A percentile compares a stretch with the other conserved stretches of the same genome.
Conservation (phyloP, 2,113 vertebrate genomes). For the Ictidomys tridecemlineatus region DNA sequence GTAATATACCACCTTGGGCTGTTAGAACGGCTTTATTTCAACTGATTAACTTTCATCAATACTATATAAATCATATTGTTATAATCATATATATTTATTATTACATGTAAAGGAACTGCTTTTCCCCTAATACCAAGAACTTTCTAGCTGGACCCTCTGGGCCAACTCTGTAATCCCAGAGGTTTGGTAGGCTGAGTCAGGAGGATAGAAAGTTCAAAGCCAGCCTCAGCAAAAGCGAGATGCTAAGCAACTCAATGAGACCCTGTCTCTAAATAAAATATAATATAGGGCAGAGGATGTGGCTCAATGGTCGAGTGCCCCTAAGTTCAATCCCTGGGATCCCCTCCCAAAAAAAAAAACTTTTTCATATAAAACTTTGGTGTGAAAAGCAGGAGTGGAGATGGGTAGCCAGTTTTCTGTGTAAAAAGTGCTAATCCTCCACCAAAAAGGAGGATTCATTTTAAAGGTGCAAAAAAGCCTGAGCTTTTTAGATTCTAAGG, state of each 20-base stretch:
- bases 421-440: not conserved
- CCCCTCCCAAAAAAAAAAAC: no score
- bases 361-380: constrained; percentile 12
- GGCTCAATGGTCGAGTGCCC: no score
- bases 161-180: no score
- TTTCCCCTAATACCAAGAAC: constrained; percentile 16
- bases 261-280: no score
- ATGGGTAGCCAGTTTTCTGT: not conserved
- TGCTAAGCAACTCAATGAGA: no score
- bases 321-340: no score
- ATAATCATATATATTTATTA: not conserved
- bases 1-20: constrained; percentile 12
- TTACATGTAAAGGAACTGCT: constrained; percentile 29
- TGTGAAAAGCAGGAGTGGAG: not conserved
- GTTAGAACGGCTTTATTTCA: constrained; percentile 57
- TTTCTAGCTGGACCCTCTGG: not conserved
- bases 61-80: constrained; percentile 46
- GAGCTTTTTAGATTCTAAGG: not conserved
- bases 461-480: not conserved
- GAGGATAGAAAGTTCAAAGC: no score
- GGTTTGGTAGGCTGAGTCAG: no score
- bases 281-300: no score
- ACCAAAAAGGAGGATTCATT: not conserved
- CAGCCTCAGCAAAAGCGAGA: no score
- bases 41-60: constrained; percentile 57